Conservation (phyloP, 2,888 invertebrate genomes). For the Spisula solida region DNA sequence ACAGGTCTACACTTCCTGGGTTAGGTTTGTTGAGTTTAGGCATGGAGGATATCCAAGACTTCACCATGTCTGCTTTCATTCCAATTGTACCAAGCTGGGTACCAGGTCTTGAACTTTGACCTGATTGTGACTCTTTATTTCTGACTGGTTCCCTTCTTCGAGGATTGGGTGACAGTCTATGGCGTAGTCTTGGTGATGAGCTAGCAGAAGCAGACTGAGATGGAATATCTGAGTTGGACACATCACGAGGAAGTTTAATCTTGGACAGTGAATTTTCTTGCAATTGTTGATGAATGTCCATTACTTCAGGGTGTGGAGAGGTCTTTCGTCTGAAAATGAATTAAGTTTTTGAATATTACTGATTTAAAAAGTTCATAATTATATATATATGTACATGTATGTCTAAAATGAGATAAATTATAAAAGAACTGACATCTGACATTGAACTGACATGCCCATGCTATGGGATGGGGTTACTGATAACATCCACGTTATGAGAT, state of each 20-base stretch:
- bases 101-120: constrained; percentile 20
- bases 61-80: constrained; percentile 40
- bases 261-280: constrained; percentile 82
- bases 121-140: constrained; percentile 21
- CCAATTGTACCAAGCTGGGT: neutral
- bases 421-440: too few species aligned
- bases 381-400: neutral
- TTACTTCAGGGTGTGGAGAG: constrained; percentile 80
- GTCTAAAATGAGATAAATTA: too few species aligned
- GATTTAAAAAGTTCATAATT: neutral
- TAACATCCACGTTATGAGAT: too few species aligned
- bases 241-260: constrained; percentile 82
- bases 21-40: constrained; percentile 57
- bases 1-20: constrained; percentile 57
- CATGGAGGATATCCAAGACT: constrained; percentile 54
- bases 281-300: constrained; percentile 84
- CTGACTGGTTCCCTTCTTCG: constrained; percentile 33
- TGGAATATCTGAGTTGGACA: constrained; percentile 79
- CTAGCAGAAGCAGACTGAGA: constrained; percentile 55
- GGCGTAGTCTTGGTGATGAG: constrained; percentile 64
- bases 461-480: too few species aligned
- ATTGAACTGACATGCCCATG: too few species aligned
- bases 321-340: constrained; percentile 81
- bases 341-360: neutral
- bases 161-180: constrained; percentile 46